phyloP scores from a whole-genome alignment of 2,888 invertebrate species.

The Drosophila silvestris region DNA sequence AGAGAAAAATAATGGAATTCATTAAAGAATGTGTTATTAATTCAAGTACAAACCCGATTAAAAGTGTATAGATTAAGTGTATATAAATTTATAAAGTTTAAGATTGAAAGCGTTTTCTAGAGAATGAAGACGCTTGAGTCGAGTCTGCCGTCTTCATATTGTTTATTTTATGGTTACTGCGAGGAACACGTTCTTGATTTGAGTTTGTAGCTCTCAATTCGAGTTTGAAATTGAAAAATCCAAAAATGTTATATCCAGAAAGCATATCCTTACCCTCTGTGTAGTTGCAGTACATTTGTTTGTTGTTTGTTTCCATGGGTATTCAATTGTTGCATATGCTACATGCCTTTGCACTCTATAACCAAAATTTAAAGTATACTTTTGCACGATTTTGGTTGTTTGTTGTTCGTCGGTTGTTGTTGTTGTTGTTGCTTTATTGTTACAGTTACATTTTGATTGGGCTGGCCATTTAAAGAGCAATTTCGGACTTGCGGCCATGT shows the following conservation, averaged over 20 bases:
- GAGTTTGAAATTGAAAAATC: background rate
- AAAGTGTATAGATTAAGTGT: background rate
- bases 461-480: slow-evolving; percentile 58
- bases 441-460: slow-evolving; percentile 65
- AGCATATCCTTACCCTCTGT: background rate
- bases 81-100: background rate
- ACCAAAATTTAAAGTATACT: slow-evolving; percentile 45
- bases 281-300: background rate
- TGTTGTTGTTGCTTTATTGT: slow-evolving; percentile 50
- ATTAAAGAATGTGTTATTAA: background rate
- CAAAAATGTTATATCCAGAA: background rate
- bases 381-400: slow-evolving; percentile 26
- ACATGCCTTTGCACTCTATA: background rate
- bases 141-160: background rate
- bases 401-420: slow-evolving; percentile 36
- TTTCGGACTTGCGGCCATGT: slow-evolving; percentile 45
- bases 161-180: background rate
- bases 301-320: slow-evolving; percentile 1
- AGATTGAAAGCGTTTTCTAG: background rate
- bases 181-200: background rate
- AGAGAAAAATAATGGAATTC: background rate
- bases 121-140: background rate
- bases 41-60: too few relatives aligned
- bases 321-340: background rate
- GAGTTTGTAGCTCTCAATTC: background rate